Evolutionary conservation across 2,113 vertebrate genomes (phyloP).

Genomic region (Toxotes chatareus): DNA sequence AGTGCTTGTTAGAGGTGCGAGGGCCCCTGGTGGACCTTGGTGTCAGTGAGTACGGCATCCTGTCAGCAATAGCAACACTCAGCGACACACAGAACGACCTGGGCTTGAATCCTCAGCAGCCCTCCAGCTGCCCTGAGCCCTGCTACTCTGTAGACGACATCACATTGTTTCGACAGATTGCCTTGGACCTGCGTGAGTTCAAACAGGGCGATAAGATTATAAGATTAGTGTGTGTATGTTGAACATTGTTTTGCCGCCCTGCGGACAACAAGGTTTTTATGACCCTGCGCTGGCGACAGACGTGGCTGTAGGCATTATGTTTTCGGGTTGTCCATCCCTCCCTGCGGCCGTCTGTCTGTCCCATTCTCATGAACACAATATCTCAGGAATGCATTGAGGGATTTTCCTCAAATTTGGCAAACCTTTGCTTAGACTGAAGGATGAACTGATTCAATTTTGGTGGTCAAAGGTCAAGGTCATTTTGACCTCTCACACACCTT

Average conservation of each 20-base stretch:
- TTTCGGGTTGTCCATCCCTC: background rate
- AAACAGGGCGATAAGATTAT: background rate
- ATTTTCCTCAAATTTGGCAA: no score
- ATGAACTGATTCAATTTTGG: no score
- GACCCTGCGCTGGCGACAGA: no score
- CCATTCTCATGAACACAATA: no score
- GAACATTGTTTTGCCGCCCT: background rate
- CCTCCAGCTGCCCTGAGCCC: constrained; percentile 13
- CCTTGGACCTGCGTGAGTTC: constrained; percentile 83
- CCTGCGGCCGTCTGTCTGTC: no score
- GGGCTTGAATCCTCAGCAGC: constrained; percentile 41
- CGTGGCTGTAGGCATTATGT: no score
- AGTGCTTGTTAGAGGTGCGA: constrained; percentile 76
- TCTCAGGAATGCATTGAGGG: no score
- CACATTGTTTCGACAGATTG: constrained; percentile 79
- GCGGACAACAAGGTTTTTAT: background rate
- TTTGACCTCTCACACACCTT: no score
- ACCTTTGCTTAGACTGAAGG: no score
- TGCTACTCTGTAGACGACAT: constrained; percentile 69
- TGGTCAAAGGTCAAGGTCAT: no score
- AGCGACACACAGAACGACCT: constrained; percentile 77
- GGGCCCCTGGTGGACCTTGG: constrained; percentile 79
- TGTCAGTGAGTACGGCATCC: constrained; percentile 82
- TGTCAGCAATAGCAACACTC: constrained; percentile 78
- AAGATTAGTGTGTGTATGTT: background rate